These are phyloP conservation scores for Drosophila baimaii DNA, from an alignment of 1,140 invertebrate species.

Conservation along the genomic window DNA sequence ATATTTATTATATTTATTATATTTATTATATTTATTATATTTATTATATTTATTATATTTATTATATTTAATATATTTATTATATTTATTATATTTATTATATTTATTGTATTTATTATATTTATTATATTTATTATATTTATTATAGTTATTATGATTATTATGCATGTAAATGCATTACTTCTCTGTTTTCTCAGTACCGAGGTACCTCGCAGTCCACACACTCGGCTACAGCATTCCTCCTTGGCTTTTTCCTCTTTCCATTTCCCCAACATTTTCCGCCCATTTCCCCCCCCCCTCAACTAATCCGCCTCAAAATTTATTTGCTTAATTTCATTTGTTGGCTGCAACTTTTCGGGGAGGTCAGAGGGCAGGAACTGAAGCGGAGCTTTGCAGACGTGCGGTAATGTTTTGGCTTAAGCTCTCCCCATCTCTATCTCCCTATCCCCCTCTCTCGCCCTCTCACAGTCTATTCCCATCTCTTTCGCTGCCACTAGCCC, in stretches of 20 bases:
- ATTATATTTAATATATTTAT: not conserved
- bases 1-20: no score
- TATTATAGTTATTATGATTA: not conserved
- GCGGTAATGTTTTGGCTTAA: slow-evolving; percentile 75
- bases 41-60: no score
- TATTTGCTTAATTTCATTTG: slow-evolving; percentile 83
- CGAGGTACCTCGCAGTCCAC: not conserved
- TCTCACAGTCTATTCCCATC: not conserved
- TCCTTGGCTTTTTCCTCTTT: not conserved
- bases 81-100: no score
- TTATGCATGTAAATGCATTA: rapidly evolving
- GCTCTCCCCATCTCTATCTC: slow-evolving; percentile 37
- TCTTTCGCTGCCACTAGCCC: not conserved
- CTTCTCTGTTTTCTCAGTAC: not conserved
- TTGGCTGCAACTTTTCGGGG: slow-evolving; percentile 59
- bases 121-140: not conserved
- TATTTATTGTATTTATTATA: not conserved
- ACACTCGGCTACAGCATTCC: no score
- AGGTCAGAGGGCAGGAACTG: slow-evolving; percentile 11
- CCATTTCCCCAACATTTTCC: not conserved
- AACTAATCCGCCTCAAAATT: slow-evolving; percentile 78
- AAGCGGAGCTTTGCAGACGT: slow-evolving; percentile 54
- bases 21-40: not conserved
- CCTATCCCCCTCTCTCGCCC: not conserved
- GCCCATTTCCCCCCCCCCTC: slow-evolving; percentile 3